These are phyloP conservation scores for Girardinichthys multiradiatus DNA, from an alignment of 2,113 vertebrate species.

Conservation along the genomic window DNA sequence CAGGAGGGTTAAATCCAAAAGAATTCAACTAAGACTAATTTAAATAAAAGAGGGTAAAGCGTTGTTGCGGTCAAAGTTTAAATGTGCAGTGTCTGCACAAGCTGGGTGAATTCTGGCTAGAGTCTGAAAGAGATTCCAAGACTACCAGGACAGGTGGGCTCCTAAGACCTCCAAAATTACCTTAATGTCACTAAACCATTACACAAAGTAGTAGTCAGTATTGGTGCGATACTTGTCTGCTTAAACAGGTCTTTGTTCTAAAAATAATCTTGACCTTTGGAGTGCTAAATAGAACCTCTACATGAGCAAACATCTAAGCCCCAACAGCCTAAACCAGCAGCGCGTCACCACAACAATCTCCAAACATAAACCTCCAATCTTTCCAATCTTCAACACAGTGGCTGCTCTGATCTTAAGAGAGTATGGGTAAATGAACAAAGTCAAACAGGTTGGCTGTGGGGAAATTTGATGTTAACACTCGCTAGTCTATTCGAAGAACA, in stretches of 20 bases:
- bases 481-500: constrained; percentile 44
- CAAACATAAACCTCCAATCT: constrained; percentile 54
- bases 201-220: no score
- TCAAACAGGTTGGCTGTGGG: constrained; percentile 51
- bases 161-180: no score
- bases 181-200: no score
- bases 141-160: no score
- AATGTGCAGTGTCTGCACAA: no score
- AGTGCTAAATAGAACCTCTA: constrained; percentile 29
- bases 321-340: constrained; percentile 48
- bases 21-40: no score
- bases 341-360: constrained; percentile 43
- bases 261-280: not conserved
- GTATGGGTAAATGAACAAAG: constrained; percentile 51
- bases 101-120: no score
- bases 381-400: constrained; percentile 45
- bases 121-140: no score
- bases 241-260: not conserved
- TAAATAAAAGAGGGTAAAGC: no score
- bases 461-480: constrained; percentile 66
- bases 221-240: no score
- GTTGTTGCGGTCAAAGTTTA: no score
- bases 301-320: constrained; percentile 54
- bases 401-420: constrained; percentile 51
- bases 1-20: no score